Percentiles rank a stretch among this genome's conserved stretches.
Conservation (phyloP, 2,113 vertebrate genomes). For the Strix aluco region DNA sequence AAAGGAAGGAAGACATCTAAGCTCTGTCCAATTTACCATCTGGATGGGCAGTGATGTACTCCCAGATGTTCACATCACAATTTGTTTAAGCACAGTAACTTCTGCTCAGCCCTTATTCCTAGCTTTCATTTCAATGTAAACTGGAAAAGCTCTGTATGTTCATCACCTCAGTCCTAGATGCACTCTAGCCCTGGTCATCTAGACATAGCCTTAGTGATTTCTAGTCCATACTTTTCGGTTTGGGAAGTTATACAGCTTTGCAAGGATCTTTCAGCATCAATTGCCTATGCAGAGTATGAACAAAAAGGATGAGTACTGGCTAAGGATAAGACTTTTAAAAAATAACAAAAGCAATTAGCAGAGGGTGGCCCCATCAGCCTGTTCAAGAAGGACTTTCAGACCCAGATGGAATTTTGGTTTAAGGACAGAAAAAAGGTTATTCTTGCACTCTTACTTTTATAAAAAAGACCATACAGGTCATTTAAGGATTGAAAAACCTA, state of each 20-base stretch:
- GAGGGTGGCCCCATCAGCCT: background rate
- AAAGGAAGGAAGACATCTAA: background rate
- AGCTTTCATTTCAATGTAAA: background rate
- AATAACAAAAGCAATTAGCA: background rate
- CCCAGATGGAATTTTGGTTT: background rate
- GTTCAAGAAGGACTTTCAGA: background rate
- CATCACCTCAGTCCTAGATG: background rate
- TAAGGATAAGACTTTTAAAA: background rate
- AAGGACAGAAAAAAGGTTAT: background rate
- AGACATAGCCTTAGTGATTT: background rate
- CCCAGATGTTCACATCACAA: background rate
- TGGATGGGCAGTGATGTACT: background rate
- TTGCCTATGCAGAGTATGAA: background rate
- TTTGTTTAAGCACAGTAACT: background rate
- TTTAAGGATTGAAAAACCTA: constrained; percentile 2
- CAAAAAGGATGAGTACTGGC: background rate
- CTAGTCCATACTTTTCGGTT: background rate
- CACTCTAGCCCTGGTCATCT: background rate
- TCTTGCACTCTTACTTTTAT: background rate
- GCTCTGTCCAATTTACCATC: background rate
- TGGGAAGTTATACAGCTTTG: background rate
- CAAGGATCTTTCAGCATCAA: background rate
- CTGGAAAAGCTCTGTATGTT: background rate
- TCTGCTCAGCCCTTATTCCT: background rate
- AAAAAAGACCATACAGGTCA: background rate